Conservation (phyloP, 2,797 vertebrate genomes). For the Pachyuromys duprasi region DNA sequence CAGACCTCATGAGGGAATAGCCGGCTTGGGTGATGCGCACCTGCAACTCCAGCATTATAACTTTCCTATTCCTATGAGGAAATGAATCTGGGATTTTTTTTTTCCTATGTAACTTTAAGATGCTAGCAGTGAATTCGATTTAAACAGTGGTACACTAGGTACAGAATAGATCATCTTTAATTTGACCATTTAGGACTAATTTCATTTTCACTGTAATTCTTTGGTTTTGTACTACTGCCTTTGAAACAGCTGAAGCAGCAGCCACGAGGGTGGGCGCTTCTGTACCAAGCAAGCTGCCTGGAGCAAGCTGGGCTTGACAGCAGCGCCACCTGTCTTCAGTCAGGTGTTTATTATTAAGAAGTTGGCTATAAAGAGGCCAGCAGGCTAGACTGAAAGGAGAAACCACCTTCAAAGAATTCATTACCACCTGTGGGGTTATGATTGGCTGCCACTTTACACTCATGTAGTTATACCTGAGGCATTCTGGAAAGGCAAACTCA, state of each 20-base stretch:
- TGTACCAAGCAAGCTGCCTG: not conserved
- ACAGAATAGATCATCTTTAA: not conserved
- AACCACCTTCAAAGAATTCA: constrained; percentile 69
- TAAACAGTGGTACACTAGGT: not conserved
- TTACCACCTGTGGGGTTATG: constrained; percentile 67
- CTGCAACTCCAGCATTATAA: not conserved
- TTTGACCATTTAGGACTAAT: not conserved
- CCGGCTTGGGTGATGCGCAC: too few relatives aligned
- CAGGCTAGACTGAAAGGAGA: not conserved
- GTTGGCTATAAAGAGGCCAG: constrained; percentile 42
- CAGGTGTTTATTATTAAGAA: not conserved
- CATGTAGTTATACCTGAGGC: constrained; percentile 81
- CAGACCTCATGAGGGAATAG: too few relatives aligned
- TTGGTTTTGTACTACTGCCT: not conserved
- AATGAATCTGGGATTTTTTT: not conserved
- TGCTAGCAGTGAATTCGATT: not conserved
- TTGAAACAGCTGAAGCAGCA: not conserved
- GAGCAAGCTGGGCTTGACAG: not conserved
- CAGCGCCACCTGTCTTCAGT: not conserved
- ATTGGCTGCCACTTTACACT: constrained; percentile 79
- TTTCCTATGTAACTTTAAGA: not conserved
- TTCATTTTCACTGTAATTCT: not conserved
- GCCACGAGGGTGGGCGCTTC: not conserved
- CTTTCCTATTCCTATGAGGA: not conserved
- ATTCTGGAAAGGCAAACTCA: constrained; percentile 72